Base-by-base conservation (phyloP, 2,797 vertebrate species). In the Petrocephalus sullivani region DNA sequence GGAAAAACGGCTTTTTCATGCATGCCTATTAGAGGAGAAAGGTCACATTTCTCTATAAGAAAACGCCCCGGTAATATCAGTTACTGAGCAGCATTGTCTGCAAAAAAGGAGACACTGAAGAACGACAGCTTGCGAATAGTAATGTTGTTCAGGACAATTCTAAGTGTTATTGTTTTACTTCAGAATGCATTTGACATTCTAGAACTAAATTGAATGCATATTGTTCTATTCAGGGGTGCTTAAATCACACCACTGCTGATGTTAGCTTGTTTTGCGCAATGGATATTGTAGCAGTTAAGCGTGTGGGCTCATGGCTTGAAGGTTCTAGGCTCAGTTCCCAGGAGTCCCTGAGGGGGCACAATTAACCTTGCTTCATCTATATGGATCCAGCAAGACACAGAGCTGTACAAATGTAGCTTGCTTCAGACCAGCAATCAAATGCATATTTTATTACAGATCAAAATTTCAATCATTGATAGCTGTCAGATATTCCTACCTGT, bases 201-300 rank as follows among this genome's bases (percentile, higher is more conserved):
- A 81, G 75, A 81, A 81, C 75, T 81, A 81, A 81, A 46, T 81
- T 81, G 41, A 81, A 81, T 81, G 41, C 41, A 49, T 81, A 81
- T 8, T 46, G 41, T 81, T 81, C 75, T n/a, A 81, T 81, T 81
- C 75, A 46, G 19, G n/a, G 41, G 75, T 81, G 75, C 49, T 81
- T n/a, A 81, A 81, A 41, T 81, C 37, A 41, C 41, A 81, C 71
- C n/a, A 46, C 41, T 81, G 75, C 41, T 49, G 41, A 49, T 10
- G 37, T 9, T 81, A 81, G 75, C 75, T 81, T 81, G 75, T 81
- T 81, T 81, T 49, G 19, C 49, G 75, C 37, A 49, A 49, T 49
- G 41, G 75, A 81, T 81, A 81, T 81, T 49, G 75, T 81, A 81
- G 75, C 19, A 49, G 41, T 46, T 81, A 81, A 81, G 19, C 7